Conservation (phyloP, 1,140 invertebrate species). For the Bombus terrestris region DNA sequence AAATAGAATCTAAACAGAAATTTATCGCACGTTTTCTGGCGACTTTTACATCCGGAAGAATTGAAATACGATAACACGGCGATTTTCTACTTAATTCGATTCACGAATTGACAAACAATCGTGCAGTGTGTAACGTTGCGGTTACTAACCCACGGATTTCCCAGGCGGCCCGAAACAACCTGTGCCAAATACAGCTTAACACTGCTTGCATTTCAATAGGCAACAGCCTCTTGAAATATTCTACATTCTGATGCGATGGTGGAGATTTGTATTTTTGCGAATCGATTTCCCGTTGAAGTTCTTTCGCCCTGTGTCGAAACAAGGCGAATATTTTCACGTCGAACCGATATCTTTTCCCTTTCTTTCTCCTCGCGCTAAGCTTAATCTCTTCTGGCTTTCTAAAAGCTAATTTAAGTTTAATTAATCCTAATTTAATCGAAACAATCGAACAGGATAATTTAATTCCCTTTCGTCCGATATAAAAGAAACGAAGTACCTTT, state of each 20-base stretch:
- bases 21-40: too few species aligned
- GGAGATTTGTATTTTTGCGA: not conserved
- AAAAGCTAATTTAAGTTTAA: too few species aligned
- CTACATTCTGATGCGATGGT: not conserved
- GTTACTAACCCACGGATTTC: slow-evolving; percentile 40
- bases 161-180: slow-evolving; percentile 32
- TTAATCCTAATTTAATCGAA: not conserved
- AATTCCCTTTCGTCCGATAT: not conserved
- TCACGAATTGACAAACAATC: slow-evolving; percentile 19
- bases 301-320: not conserved
- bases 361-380: not conserved
- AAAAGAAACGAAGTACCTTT: not conserved
- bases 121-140: not conserved
- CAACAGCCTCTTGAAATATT: slow-evolving; percentile 27
- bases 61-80: not conserved
- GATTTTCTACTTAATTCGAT: slow-evolving; percentile 28
- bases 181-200: slow-evolving; percentile 39
- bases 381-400: too few species aligned
- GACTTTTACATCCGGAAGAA: not conserved
- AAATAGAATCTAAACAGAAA: too few species aligned
- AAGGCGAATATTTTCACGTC: not conserved
- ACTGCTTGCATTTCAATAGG: slow-evolving; percentile 34
- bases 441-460: slow-evolving; percentile 11
- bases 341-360: not conserved
- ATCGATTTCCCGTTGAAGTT: not conserved